Evolutionary conservation across 2,113 vertebrate genomes (phyloP), one percentile per base, ranked within the genome.

Genomic region (Urocitellus parryii): DNA sequence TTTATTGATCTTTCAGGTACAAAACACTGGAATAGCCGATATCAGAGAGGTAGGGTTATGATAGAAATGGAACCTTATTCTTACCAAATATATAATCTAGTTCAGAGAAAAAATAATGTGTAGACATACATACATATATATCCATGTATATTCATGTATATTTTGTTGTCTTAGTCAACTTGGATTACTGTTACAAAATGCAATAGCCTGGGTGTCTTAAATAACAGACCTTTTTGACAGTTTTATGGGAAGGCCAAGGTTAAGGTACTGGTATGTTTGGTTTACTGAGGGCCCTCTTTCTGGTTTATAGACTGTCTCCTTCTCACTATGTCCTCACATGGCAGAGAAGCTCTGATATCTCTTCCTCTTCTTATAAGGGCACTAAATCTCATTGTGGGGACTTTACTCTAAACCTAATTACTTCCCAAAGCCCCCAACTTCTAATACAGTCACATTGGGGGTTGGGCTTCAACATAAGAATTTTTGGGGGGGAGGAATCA

Each of bases 61-160:
- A 76, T 48, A 89, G 37, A 94, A 89, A 77, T 92, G 5, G 16
- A 76, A 39, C 81, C 8, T 27, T 29, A 77, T 74, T 80, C 25
- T 58, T 32, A 72, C 18, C 18, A 79, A 88, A 88, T 2, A 42
- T 63, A 45, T 18, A 80, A 16, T 95, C 22, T 65, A 48, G 18
- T 93, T 90, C 13, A 80, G 34, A 95, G 82, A 88, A 76, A 87
- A 90, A 88, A 39, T 20, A 17, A 61, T 79, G 4, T 82, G 34
- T 45, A 90, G 39, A 45, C 42, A 45, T 45, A 45, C 51, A 12
- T 7, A 74, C 79, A 3, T 85, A 6, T 73, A 2, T 90, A 20
- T 37, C n/a, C 5, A n/a, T 67, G 29, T 65, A 34, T 9, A 1
- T 5, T 2, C 61, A 3, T 90, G 24, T 67, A 11, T 79, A 53